Conservation (phyloP, 2,113 vertebrate species). For the Phainopepla nitens region DNA sequence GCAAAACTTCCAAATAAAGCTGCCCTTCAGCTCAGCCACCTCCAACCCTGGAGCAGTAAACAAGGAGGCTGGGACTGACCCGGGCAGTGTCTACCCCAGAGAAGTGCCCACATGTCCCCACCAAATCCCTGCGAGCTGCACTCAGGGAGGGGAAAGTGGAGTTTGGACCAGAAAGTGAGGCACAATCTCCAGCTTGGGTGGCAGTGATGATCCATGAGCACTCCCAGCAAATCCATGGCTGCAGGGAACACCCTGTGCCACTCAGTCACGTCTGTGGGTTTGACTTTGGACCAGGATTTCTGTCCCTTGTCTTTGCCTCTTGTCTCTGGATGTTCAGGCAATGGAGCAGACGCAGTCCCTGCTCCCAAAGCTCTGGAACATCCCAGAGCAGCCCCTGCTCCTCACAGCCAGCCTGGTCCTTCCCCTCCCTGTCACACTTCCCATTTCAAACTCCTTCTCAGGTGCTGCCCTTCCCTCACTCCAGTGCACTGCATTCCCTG, state of each 20-base stretch:
- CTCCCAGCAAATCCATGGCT: background rate
- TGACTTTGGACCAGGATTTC: background rate
- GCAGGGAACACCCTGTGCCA: background rate
- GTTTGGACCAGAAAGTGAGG: accelerated
- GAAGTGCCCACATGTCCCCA: accelerated
- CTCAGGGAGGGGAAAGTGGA: accelerated
- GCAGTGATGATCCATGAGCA: accelerated
- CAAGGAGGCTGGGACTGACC: accelerated
- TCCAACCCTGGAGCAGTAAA: background rate
- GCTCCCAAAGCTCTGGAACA: background rate
- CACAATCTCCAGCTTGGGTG: background rate
- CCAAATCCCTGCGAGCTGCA: background rate
- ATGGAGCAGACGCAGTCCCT: background rate
- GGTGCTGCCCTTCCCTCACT: background rate
- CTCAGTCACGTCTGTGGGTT: accelerated
- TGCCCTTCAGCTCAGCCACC: background rate
- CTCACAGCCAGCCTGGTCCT: background rate
- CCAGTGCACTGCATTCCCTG: accelerated
- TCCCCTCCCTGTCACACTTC: background rate
- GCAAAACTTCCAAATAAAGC: background rate
- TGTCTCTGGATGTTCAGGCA: accelerated
- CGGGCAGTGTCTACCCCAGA: accelerated
- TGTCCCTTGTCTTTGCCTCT: background rate
- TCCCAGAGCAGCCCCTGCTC: background rate
- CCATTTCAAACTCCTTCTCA: accelerated